These are phyloP conservation scores for honey bee (Apis mellifera) DNA, from an alignment of 1,140 invertebrate species.

Conservation along the genomic window Amel_HAv3.1 CM009942.2:7395501-7396000, in stretches of 20 bases:
- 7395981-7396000: too few species aligned
- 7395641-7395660: conserved; percentile 16
- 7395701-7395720: conserved; percentile 28
- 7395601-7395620: conserved; percentile 49
- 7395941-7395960: neutral
- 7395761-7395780: neutral
- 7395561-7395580: conserved; percentile 44
- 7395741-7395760: neutral
- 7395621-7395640: conserved; percentile 13
- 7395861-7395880: too few species aligned
- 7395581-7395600: conserved; percentile 45
- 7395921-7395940: too few species aligned
- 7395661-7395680: conserved; percentile 4
- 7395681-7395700: conserved; percentile 1
- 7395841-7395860: neutral
- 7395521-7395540: conserved; percentile 21
- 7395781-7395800: neutral
- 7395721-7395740: neutral
- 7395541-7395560: conserved; percentile 17
- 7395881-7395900: too few species aligned
- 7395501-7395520: conserved; percentile 50
- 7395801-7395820: neutral
- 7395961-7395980: too few species aligned
- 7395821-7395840: neutral
- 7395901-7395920: too few species aligned